Conservation (phyloP, 2,797 vertebrate genomes). For the Sus cebifrons region DNA sequence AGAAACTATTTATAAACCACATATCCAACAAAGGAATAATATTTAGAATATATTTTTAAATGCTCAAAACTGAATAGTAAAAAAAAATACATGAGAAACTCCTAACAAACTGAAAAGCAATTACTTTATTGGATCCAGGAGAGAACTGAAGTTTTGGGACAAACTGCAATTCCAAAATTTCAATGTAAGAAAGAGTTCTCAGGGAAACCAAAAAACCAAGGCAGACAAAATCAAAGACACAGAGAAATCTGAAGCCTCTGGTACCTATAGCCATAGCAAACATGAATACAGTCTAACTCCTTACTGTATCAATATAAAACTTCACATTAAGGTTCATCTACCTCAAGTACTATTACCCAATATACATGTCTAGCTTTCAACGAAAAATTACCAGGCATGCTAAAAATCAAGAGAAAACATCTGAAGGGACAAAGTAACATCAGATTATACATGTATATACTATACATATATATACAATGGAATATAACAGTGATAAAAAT, state of each 20-base stretch:
- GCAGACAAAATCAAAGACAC: not conserved
- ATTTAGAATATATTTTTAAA: not conserved
- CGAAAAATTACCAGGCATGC: not conserved
- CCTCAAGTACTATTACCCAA: not conserved
- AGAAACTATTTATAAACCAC: constrained; percentile 43
- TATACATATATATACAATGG: too few species aligned
- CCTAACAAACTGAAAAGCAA: not conserved
- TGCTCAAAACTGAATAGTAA: not conserved
- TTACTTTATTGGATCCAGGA: not conserved
- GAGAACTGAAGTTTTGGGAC: not conserved
- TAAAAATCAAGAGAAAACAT: not conserved
- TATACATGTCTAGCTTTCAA: not conserved
- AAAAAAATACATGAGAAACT: not conserved
- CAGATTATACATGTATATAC: not conserved
- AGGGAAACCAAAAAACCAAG: not conserved
- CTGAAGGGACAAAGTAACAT: not conserved
- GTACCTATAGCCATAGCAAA: not conserved
- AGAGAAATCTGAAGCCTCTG: not conserved
- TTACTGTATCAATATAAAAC: not conserved
- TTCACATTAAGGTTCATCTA: not conserved
- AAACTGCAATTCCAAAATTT: not conserved
- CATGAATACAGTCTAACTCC: not conserved
- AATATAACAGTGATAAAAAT: too few species aligned
- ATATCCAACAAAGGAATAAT: not conserved
- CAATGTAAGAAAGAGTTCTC: not conserved